A percentile compares a stretch with the other conserved stretches of the same genome.
Conservation (phyloP, 2,797 vertebrate genomes). For the Pipistrellus nathusii region DNA sequence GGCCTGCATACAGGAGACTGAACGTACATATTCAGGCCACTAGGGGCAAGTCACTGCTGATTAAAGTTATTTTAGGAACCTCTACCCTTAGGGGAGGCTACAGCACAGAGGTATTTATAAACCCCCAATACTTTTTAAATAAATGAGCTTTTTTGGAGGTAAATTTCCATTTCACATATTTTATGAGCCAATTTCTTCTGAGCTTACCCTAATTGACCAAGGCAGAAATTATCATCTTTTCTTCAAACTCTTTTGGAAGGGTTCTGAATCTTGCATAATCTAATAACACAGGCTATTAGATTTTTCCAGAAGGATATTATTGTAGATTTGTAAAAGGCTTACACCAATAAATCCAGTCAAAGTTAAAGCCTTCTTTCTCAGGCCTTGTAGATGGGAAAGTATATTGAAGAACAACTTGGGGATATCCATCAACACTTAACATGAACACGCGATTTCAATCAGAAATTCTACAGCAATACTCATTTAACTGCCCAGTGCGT, state of each 20-base stretch:
- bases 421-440: background rate
- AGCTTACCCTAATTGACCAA: background rate
- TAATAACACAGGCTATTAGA: slow-evolving; percentile 59
- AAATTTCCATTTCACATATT: slow-evolving; percentile 60
- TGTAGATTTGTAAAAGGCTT: slow-evolving; percentile 55
- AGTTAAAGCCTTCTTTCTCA: background rate
- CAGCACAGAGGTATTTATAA: background rate
- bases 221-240: slow-evolving; percentile 60
- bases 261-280: slow-evolving; percentile 65
- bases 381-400: background rate
- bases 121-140: background rate
- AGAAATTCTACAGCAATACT: background rate
- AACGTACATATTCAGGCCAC: background rate
- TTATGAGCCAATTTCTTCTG: slow-evolving; percentile 33
- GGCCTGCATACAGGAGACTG: background rate
- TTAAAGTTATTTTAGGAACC: background rate
- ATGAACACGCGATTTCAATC: background rate
- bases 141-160: background rate
- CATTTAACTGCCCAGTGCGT: no score
- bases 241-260: slow-evolving; percentile 63
- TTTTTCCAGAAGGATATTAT: slow-evolving; percentile 66
- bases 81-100: background rate
- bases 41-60: background rate
- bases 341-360: slow-evolving; percentile 48
- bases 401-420: background rate